These are phyloP conservation scores for Ochropacha duplaris DNA, from an alignment of 2,888 invertebrate species.

Conservation along the genomic window DNA sequence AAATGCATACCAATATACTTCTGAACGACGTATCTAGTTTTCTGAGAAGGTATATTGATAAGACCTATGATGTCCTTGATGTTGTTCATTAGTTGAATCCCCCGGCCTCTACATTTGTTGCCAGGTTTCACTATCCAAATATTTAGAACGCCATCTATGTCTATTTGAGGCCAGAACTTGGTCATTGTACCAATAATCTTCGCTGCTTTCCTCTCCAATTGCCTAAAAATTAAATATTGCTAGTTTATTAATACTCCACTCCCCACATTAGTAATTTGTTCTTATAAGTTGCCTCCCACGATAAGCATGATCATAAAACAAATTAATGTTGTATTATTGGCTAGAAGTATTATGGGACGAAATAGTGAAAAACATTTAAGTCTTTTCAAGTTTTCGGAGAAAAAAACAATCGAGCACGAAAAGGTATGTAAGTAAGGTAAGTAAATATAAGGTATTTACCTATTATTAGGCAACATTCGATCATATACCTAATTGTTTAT, in stretches of 20 bases:
- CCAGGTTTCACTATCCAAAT: slow-evolving; percentile 98
- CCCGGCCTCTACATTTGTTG: slow-evolving; percentile 95
- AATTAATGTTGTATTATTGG: too few species aligned
- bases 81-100: slow-evolving; percentile 93
- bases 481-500: not conserved
- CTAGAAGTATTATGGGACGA: too few species aligned
- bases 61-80: slow-evolving; percentile 92
- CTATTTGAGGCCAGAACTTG: slow-evolving; percentile 91
- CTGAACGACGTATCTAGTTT: slow-evolving; percentile 94
- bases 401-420: too few species aligned
- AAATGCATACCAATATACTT: slow-evolving; percentile 93
- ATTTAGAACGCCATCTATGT: slow-evolving; percentile 92
- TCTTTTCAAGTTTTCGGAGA: too few species aligned
- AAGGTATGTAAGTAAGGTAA: not conserved
- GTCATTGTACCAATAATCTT: slow-evolving; percentile 86
- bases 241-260: too few species aligned
- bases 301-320: too few species aligned
- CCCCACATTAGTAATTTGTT: too few species aligned
- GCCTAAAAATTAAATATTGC: slow-evolving; percentile 47
- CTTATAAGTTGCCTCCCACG: too few species aligned
- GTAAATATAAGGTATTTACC: not conserved
- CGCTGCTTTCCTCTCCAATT: slow-evolving; percentile 79
- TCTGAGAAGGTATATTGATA: slow-evolving; percentile 86
- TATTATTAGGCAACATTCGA: not conserved
- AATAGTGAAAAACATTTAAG: too few species aligned